These are phyloP conservation scores for Tetranychus truncatus DNA, from an alignment of 2,888 invertebrate species.

Conservation along the genomic window DNA sequence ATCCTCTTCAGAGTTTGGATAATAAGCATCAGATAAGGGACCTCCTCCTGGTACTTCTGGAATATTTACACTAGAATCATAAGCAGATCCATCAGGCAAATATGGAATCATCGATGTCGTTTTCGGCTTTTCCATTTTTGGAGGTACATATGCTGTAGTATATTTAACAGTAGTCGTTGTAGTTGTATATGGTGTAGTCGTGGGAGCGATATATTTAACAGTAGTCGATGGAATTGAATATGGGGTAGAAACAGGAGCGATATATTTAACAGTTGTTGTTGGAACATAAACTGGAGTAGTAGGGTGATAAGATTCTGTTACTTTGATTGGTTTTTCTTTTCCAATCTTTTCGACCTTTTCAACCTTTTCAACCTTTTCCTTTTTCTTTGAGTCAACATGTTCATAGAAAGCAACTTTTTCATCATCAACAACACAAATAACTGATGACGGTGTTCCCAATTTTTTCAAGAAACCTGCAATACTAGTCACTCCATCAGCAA, in stretches of 20 bases:
- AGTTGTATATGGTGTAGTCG: background rate
- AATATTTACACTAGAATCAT: background rate
- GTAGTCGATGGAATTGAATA: background rate
- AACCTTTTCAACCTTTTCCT: too few species aligned
- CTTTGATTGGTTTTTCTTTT: too few species aligned
- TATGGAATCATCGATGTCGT: background rate
- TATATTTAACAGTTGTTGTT: background rate
- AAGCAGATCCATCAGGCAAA: rapidly evolving
- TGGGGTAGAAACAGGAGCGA: too few species aligned
- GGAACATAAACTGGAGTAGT: background rate
- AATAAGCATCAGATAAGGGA: too few species aligned
- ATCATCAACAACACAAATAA: background rate
- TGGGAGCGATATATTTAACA: background rate
- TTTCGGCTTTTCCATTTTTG: background rate
- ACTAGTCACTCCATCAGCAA: background rate
- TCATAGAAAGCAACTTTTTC: background rate
- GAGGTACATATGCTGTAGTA: background rate
- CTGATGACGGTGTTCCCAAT: background rate
- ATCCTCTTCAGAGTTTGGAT: too few species aligned
- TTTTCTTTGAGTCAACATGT: background rate
- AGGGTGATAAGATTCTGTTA: background rate
- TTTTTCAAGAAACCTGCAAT: background rate
- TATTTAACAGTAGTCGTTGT: background rate
- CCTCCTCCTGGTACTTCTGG: background rate
- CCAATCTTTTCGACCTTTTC: too few species aligned